These are phyloP conservation scores for Struthidea cinerea DNA, from an alignment of 2,113 vertebrate genomes.

Conservation along the genomic window DNA sequence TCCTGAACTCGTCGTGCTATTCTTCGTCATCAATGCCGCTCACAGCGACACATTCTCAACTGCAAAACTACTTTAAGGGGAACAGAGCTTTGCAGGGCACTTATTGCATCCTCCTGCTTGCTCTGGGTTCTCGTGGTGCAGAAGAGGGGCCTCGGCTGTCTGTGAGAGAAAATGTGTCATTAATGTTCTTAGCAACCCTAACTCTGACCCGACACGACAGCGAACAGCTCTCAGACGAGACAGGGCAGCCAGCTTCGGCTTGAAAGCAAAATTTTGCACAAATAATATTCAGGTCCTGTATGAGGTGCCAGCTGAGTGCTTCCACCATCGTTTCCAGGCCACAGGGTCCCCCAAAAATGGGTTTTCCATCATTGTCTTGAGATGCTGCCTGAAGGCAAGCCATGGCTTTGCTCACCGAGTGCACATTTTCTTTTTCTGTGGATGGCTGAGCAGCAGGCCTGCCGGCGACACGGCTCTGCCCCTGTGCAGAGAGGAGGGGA, in stretches of 20 bases:
- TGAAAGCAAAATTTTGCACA: neutral
- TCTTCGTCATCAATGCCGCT: no score
- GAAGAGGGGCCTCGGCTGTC: neutral
- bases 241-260: neutral
- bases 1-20: no score
- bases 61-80: neutral
- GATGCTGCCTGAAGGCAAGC: neutral
- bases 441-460: neutral
- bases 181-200: neutral
- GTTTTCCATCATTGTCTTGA: neutral
- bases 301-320: neutral
- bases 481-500: neutral
- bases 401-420: neutral
- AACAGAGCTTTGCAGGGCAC: neutral
- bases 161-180: neutral
- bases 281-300: neutral
- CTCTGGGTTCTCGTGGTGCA: neutral
- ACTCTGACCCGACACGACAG: neutral
- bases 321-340: neutral
- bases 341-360: neutral
- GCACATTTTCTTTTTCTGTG: neutral
- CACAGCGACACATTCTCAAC: no score
- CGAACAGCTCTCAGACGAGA: neutral
- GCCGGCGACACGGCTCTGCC: rapidly evolving
- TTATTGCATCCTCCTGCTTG: neutral